Conservation (phyloP, 64 coral and sea anemone genomes). For the Catalaphyllia jardinei region DNA sequence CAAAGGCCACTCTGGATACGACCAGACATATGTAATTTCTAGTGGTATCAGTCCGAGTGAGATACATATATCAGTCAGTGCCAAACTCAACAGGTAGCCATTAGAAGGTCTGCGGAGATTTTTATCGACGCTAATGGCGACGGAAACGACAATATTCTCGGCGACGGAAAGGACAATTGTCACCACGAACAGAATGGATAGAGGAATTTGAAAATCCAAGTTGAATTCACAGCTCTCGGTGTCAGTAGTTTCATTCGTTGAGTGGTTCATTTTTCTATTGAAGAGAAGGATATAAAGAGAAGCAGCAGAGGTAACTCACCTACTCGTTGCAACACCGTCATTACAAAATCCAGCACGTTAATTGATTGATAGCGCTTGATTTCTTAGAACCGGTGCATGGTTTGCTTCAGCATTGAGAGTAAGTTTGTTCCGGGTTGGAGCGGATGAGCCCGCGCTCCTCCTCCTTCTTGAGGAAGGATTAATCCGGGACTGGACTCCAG, state of each 20-base stretch:
- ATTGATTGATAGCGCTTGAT: no score
- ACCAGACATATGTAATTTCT: conserved; percentile 29
- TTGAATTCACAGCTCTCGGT: background rate
- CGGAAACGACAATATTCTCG: conserved; percentile 33
- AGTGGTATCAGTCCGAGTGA: conserved; percentile 28
- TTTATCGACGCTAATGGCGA: conserved; percentile 29
- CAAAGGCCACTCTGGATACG: conserved; percentile 31
- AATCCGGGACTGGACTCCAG: no score
- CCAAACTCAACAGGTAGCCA: conserved; percentile 39
- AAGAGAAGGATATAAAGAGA: no score
- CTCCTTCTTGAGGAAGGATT: no score
- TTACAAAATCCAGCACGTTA: no score
- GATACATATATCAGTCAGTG: conserved; percentile 32
- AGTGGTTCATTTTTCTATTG: background rate
- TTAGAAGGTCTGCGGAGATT: conserved; percentile 39
- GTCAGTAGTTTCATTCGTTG: background rate
- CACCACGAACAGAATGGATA: conserved; percentile 20
- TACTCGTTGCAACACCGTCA: no score
- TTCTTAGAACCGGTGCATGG: no score
- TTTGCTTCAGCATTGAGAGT: no score
- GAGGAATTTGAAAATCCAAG: conserved; percentile 24
- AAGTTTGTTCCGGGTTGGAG: no score
- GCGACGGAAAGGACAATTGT: conserved; percentile 36
- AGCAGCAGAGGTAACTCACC: no score
- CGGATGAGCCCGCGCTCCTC: no score